These are phyloP conservation scores for Andrena fulva DNA, from an alignment of 2,888 invertebrate genomes.

Conservation along the genomic window DNA sequence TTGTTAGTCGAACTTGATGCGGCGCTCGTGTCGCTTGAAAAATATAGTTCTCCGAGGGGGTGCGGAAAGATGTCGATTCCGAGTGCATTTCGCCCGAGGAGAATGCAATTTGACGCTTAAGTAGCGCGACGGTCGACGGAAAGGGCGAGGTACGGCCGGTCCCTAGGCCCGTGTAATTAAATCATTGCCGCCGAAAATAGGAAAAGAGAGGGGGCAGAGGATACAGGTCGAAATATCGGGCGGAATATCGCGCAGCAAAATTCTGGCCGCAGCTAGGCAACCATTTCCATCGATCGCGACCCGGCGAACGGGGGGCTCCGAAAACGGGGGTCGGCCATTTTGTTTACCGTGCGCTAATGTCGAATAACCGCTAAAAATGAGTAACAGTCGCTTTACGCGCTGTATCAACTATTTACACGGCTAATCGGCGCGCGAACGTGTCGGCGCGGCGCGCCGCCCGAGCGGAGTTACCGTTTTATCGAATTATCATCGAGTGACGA, in stretches of 20 bases:
- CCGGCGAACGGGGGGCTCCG: constrained; percentile 43
- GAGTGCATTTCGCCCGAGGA: not conserved
- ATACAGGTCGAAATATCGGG: constrained; percentile 63
- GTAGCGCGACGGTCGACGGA: not conserved
- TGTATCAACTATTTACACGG: constrained; percentile 31
- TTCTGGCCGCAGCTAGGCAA: constrained; percentile 71
- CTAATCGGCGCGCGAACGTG: not conserved
- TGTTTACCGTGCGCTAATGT: constrained; percentile 66
- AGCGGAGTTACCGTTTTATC: not conserved
- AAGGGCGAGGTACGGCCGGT: not conserved
- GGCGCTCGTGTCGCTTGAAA: too few relatives aligned
- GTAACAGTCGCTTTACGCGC: constrained; percentile 43
- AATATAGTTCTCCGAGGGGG: not conserved
- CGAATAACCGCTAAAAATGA: constrained; percentile 65
- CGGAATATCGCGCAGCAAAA: constrained; percentile 67
- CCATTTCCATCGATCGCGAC: constrained; percentile 70
- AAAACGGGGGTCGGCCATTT: constrained; percentile 67
- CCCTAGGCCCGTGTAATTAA: constrained; percentile 52
- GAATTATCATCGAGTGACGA: constrained; percentile 11
- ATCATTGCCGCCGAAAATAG: constrained; percentile 49
- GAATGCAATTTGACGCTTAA: constrained; percentile 3
- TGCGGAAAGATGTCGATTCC: not conserved
- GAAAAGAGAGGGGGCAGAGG: constrained; percentile 36
- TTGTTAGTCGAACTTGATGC: too few relatives aligned
- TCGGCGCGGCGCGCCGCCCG: not conserved